Percentiles rank a stretch among this genome's conserved stretches.
These are phyloP conservation scores for Xiphophorus hellerii DNA, from an alignment of 2,113 vertebrate genomes.

Conservation along the genomic window DNA sequence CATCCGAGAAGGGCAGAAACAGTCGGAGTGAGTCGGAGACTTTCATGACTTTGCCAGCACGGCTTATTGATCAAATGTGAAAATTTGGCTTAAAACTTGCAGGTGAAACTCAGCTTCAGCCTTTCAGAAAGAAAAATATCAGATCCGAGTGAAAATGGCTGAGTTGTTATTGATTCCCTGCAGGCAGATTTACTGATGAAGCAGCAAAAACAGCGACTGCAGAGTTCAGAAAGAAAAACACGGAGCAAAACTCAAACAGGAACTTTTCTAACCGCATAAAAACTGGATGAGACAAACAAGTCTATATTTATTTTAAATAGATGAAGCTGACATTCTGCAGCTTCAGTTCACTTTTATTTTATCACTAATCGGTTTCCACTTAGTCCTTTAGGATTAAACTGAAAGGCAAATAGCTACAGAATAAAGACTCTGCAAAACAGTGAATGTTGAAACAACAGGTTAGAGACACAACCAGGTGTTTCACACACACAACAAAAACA, in stretches of 20 bases:
- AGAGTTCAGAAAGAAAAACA: background rate
- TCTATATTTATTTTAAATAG: background rate
- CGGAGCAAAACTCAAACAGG: too few relatives aligned
- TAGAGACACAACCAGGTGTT: too few relatives aligned
- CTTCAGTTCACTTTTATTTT: background rate
- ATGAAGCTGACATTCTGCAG: background rate
- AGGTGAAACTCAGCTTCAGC: background rate
- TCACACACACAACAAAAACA: too few relatives aligned
- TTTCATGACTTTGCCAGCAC: background rate
- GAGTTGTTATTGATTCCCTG: background rate
- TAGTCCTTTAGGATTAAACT: too few relatives aligned
- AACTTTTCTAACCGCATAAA: background rate
- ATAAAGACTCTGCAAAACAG: too few relatives aligned
- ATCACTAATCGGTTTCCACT: background rate
- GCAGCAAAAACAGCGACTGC: background rate
- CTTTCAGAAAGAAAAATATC: background rate
- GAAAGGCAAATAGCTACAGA: too few relatives aligned
- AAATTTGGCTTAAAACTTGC: conserved; percentile 12
- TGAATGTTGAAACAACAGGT: too few relatives aligned
- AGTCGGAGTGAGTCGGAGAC: background rate
- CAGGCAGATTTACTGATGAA: background rate
- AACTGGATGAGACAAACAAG: background rate
- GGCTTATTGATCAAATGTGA: conserved; percentile 8
- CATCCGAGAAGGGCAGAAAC: conserved; percentile 9
- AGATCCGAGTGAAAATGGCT: accelerated